phyloP scores from a whole-genome alignment of 2,113 vertebrate genomes.

The Meleagris gallopavo region DNA sequence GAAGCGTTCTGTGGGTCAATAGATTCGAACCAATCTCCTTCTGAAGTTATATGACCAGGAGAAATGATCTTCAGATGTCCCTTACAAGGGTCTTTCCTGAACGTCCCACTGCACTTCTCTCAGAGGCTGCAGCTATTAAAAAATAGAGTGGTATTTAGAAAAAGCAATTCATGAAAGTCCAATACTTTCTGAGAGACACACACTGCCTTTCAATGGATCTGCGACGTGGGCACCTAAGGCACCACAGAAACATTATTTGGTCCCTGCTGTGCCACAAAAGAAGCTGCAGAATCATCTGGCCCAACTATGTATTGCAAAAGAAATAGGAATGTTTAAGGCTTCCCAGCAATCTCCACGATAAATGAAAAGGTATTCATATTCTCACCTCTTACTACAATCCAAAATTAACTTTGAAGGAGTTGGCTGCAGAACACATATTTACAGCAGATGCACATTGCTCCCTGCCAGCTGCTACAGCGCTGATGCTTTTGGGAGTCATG shows the following conservation, averaged over 20 bases:
- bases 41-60: background rate
- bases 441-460: background rate
- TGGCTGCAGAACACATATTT: background rate
- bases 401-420: background rate
- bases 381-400: background rate
- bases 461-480: rapidly evolving
- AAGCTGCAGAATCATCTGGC: background rate
- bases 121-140: background rate
- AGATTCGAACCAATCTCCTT: background rate
- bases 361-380: background rate
- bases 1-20: background rate
- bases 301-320: background rate
- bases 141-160: background rate
- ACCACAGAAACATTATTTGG: background rate
- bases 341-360: background rate
- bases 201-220: background rate
- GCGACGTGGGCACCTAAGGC: background rate
- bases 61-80: background rate
- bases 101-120: background rate
- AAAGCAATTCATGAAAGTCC: background rate
- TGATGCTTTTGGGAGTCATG: background rate
- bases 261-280: background rate
- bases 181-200: background rate
- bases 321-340: background rate
- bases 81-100: background rate